Evolutionary conservation across 2,888 invertebrate species (phyloP), one percentile per base, ranked within the genome.

Genomic region (Lacanobia oleracea): DNA sequence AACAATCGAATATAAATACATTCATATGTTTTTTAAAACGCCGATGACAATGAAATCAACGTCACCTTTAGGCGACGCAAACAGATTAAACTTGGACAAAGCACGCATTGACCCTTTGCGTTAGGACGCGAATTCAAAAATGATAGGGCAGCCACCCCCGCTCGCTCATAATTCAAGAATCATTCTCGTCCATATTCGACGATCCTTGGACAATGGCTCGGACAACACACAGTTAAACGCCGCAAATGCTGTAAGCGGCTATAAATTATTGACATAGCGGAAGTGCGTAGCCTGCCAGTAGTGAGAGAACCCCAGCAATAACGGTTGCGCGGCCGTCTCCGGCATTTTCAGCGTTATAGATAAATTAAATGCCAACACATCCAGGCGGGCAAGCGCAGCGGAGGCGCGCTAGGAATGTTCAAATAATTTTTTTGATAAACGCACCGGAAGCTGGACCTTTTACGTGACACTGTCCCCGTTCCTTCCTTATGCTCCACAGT

Each of bases 231-330:
- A 92, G 93, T 92, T 91, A 90, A 92, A 91, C 92, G 93, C 93
- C 94, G 88, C 93, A 91, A 93, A 94, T 94, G 91, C 95, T 93
- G 91, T 91, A 90, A 93, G 92, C 92, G 90, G 86, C 89, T 86
- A 94, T 95, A 95, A 95, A 95, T 95, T 95, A 95, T 95, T 91
- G 93, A 90, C 95, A 94, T 95, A 94, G 94, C 95, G 95, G 95
- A 95, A 95, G 93, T 93, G 93, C 93, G 94, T 92, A 91, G 92
- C 89, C 90, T 89, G 89, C 89, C 90, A 85, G 87, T 86, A 89
- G 86, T 82, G 88, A 88, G 89, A 87, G 89, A 86, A 87, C 92
- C 90, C 91, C 89, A 88, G 92, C 93, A 93, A 94, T 94, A 94
- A 94, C 94, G 93, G 92, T 91, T 92, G 87, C 93, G 90, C 88